Evolutionary conservation across 2,113 vertebrate species (phyloP).

Genomic region (Fregetta grallaria): DNA sequence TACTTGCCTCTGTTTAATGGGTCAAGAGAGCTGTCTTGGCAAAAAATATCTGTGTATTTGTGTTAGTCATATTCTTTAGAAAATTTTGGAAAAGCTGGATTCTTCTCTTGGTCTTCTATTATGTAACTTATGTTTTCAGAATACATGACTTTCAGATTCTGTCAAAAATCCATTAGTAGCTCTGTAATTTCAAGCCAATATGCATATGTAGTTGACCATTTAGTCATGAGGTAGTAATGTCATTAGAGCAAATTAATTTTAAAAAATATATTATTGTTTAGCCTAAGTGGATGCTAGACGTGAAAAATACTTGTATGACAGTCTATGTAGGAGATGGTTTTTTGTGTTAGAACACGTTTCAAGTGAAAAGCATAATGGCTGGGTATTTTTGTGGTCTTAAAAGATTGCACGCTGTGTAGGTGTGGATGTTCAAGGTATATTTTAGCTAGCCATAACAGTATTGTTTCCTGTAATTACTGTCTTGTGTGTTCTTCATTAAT

Average conservation of each 20-base stretch:
- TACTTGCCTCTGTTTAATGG: background rate
- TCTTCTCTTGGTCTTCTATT: background rate
- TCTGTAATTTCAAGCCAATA: background rate
- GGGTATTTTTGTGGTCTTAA: background rate
- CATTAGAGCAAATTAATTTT: background rate
- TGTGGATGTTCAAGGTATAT: background rate
- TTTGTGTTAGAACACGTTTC: background rate
- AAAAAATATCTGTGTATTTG: background rate
- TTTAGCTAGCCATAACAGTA: background rate
- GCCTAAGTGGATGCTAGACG: background rate
- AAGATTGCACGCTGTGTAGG: background rate
- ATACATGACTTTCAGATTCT: background rate
- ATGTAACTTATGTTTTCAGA: background rate
- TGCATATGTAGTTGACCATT: background rate
- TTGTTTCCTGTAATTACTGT: background rate
- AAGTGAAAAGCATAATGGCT: background rate
- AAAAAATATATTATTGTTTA: background rate
- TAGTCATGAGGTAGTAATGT: background rate
- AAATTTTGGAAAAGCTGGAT: background rate
- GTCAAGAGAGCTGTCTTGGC: background rate
- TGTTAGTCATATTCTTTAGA: background rate
- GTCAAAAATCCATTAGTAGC: background rate
- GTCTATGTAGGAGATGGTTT: background rate
- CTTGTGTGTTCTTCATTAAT: background rate
- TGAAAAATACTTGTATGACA: background rate